Base-by-base conservation (phyloP, 2,888 invertebrate species). In the Terebella lapidaria region DNA sequence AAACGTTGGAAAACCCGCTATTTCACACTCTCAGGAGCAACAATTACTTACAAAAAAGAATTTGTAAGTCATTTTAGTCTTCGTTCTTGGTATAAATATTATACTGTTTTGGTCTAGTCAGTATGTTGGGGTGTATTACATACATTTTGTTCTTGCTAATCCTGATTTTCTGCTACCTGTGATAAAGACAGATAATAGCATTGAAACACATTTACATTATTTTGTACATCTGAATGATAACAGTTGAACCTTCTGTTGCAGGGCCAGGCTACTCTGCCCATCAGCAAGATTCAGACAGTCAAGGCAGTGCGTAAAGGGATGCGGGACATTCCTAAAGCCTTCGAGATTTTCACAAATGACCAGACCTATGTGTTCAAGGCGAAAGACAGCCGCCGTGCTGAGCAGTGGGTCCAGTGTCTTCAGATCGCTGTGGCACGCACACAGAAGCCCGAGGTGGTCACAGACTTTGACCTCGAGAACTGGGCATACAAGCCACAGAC, bases 261-360 rank as follows among this genome's bases (percentile, higher is more conserved):
- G n/a, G n/a, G n/a, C n/a, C n/a, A n/a, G n/a, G 42, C 42, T 35
- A 83, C 83, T 2, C 91, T 95, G 70, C 93, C 94, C 79, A 88
- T 95, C 20, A 91, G 92, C 80, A 92, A 93, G 81, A 94, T 95
- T 67, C 87, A 93, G 18, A 92, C 92, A 42, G 94, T 95, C n/a
- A 91, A 94, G 75, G 94, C 94, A 15, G 90, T 93, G 0, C 85
- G 92, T 55, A 90, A 92, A 57, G 91, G 92, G 10, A 79, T 80
- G 52, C 85, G 94, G 57, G 92, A 92, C 82, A 92, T 94, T 72
- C 94, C 94, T 25, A 93, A 92, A 80, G 94, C 94, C 1, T 95
- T 95, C 83, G 94, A 95, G 84, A 94, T 95, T 72, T 95, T 94
- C 83, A 94, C 94, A 0, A 81, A 82, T 25, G 81, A 82, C 60